phyloP scores from a whole-genome alignment of 2,113 vertebrate species.

The Periophthalmodon schlosseri region DNA sequence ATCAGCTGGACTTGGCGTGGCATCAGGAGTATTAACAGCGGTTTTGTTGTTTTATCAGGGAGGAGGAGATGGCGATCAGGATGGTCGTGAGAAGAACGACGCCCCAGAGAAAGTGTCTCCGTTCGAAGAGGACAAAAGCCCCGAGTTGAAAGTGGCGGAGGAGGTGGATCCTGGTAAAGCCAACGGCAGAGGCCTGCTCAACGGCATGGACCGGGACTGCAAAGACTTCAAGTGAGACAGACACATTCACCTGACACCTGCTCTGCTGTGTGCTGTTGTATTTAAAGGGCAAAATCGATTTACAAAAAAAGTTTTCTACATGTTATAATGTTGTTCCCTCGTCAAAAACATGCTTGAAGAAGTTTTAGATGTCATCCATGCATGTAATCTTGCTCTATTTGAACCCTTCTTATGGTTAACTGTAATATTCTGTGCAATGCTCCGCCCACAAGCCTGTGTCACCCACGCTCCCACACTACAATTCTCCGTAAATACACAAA shows the following conservation, averaged over 20 bases:
- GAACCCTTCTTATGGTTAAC: no score
- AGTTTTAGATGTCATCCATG: no score
- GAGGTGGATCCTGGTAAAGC: slow-evolving; percentile 88
- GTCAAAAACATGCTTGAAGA: no score
- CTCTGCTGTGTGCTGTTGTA: not conserved
- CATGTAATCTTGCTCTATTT: no score
- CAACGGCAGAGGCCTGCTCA: slow-evolving; percentile 92
- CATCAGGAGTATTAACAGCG: not conserved
- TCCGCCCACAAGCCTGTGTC: no score
- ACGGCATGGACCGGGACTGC: slow-evolving; percentile 98
- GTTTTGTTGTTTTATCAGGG: slow-evolving; percentile 76
- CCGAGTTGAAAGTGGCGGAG: slow-evolving; percentile 92
- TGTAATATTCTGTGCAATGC: no score
- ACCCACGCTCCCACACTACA: no score
- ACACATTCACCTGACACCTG: not conserved
- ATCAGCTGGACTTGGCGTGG: no score
- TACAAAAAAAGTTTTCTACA: no score
- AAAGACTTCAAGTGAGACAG: slow-evolving; percentile 95
- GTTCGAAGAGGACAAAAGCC: slow-evolving; percentile 95
- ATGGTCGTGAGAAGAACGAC: slow-evolving; percentile 91
- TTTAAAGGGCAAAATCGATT: no score
- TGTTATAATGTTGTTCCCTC: no score
- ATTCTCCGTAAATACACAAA: no score
- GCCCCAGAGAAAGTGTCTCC: slow-evolving; percentile 90
- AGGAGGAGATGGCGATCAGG: slow-evolving; percentile 90